phyloP scores from a whole-genome alignment of 1,140 invertebrate species.

The Acyrthosiphon pisum region DNA sequence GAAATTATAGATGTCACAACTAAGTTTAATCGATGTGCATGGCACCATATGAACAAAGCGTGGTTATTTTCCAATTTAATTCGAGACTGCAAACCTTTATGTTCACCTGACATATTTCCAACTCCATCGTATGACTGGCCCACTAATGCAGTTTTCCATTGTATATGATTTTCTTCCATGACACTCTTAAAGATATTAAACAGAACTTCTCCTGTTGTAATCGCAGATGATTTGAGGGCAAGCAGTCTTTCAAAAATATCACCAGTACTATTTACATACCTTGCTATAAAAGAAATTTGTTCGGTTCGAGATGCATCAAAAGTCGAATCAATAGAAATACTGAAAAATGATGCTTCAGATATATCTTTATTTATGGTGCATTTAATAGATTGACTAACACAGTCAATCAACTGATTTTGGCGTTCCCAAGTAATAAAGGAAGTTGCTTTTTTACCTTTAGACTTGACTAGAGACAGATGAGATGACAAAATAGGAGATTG shows the following conservation, averaged over 20 bases:
- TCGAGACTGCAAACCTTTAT: neutral
- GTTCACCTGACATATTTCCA: constrained; percentile 1
- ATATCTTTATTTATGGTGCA: neutral
- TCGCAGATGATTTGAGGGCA: neutral
- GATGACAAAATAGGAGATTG: neutral
- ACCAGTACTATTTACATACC: neutral
- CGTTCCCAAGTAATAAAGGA: neutral
- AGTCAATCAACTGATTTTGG: neutral
- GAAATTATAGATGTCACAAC: constrained; percentile 1
- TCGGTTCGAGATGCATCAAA: neutral
- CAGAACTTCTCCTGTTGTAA: neutral
- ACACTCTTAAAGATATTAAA: neutral
- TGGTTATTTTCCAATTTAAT: neutral
- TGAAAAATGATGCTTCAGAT: neutral
- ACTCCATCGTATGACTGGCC: neutral
- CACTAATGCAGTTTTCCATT: neutral
- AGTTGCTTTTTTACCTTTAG: neutral
- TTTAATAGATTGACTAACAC: neutral
- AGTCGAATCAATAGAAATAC: neutral
- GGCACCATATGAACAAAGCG: neutral
- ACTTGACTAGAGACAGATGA: neutral
- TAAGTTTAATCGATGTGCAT: neutral
- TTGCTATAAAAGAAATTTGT: neutral
- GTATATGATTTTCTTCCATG: neutral
- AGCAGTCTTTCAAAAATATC: neutral